These are phyloP conservation scores for Manis pentadactyla DNA, from an alignment of 2,797 vertebrate species.

Conservation along the genomic window DNA sequence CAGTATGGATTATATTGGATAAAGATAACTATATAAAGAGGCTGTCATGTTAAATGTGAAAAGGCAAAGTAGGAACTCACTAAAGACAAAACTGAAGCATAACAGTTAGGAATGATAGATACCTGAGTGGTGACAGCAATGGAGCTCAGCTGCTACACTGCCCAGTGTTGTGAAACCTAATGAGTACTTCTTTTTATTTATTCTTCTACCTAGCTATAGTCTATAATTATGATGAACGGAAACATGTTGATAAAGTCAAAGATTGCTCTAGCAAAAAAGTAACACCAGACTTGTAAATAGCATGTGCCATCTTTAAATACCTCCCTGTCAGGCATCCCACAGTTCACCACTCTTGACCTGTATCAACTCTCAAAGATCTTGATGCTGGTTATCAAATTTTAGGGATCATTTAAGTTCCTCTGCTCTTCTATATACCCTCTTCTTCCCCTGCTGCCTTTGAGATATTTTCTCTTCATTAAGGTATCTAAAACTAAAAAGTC, in stretches of 20 bases:
- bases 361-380: neutral
- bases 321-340: neutral
- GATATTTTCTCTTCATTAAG: neutral
- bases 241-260: slow-evolving; percentile 1
- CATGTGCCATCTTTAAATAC: slow-evolving; percentile 45
- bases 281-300: slow-evolving; percentile 58
- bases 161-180: slow-evolving; percentile 18
- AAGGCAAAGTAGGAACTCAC: slow-evolving; percentile 76
- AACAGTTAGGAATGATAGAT: slow-evolving; percentile 59
- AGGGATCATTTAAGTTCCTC: neutral
- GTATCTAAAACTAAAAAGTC: slow-evolving; percentile 2
- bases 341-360: slow-evolving; percentile 52
- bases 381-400: neutral
- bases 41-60: neutral
- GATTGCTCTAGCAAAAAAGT: slow-evolving; percentile 64
- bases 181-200: slow-evolving; percentile 33
- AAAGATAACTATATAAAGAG: neutral
- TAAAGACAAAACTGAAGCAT: slow-evolving; percentile 34
- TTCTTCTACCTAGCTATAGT: slow-evolving; percentile 32
- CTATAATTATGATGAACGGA: slow-evolving; percentile 71
- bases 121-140: neutral
- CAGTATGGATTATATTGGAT: neutral
- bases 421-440: neutral
- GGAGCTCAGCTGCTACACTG: neutral
- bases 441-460: neutral